Percentiles rank a stretch among this genome's conserved stretches.
These are phyloP conservation scores for Hippocampus zosterae DNA, from an alignment of 2,113 vertebrate species.

Conservation along the genomic window DNA sequence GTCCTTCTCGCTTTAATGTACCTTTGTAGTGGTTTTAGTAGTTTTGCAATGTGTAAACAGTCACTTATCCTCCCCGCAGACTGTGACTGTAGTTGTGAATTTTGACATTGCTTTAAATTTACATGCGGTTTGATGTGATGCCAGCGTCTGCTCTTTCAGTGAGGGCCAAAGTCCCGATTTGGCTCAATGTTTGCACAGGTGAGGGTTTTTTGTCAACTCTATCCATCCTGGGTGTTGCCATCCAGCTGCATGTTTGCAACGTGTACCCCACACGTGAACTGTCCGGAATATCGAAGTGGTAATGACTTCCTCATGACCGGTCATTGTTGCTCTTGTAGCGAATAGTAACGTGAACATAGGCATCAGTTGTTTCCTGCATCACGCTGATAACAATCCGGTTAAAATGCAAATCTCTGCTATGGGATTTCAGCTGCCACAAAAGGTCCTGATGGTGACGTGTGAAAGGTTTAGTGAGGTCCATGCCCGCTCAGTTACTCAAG, in stretches of 20 bases:
- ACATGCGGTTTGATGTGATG: constrained; percentile 8
- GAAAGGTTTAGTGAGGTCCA: constrained; percentile 38
- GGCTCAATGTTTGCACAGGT: constrained; percentile 29
- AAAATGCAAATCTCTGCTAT: constrained; percentile 62
- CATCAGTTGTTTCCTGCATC: constrained; percentile 47
- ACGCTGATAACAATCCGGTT: constrained; percentile 61
- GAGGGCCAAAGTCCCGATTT: constrained; percentile 15
- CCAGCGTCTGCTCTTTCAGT: not conserved
- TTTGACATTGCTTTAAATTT: constrained; percentile 17
- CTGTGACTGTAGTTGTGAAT: constrained; percentile 5
- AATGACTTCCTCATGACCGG: constrained; percentile 41
- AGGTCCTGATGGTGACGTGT: constrained; percentile 43
- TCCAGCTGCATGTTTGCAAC: not conserved
- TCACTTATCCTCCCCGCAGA: constrained; percentile 7
- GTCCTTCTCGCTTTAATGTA: constrained; percentile 4
- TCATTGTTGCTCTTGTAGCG: constrained; percentile 36
- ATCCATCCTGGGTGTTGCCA: constrained; percentile 15
- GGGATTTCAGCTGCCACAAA: constrained; percentile 53
- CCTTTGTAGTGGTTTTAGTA: not conserved
- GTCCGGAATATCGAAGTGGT: constrained; percentile 12
- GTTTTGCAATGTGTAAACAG: constrained; percentile 12
- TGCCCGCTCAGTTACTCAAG: constrained; percentile 17
- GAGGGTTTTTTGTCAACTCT: constrained; percentile 5
- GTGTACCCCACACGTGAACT: not conserved
- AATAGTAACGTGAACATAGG: constrained; percentile 37